Conservation (phyloP, 1,140 invertebrate genomes). For the Drosophila tani region DNA sequence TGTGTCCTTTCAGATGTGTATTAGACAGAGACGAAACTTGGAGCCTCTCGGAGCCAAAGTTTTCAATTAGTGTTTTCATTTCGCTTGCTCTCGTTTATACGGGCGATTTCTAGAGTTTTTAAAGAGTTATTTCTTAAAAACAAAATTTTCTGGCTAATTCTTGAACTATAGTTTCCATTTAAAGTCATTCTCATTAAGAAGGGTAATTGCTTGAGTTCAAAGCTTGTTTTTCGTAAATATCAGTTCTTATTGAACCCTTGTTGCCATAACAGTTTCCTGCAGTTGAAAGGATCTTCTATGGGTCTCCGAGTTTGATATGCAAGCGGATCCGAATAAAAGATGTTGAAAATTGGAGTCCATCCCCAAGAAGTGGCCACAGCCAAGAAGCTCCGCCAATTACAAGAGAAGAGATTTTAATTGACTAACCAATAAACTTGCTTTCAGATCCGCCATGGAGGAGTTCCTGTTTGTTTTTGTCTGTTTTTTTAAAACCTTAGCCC, state of each 20-base stretch:
- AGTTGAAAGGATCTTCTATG: not conserved
- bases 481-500: not conserved
- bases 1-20: conserved; percentile 61
- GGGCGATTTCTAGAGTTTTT: conserved; percentile 30
- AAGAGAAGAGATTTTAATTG: conserved; percentile 24
- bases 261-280: not conserved
- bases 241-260: not conserved
- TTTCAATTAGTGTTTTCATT: conserved; percentile 33
- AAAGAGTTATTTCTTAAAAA: not conserved
- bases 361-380: conserved; percentile 25
- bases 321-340: conserved; percentile 17
- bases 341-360: not conserved
- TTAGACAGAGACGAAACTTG: conserved; percentile 42
- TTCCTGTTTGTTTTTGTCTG: conserved; percentile 18
- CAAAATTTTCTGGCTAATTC: not conserved
- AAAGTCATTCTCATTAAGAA: not conserved
- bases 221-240: not conserved
- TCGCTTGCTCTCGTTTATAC: not conserved
- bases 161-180: conserved; percentile 6
- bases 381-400: conserved; percentile 36
- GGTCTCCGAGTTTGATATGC: conserved; percentile 21
- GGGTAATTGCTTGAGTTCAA: conserved; percentile 8
- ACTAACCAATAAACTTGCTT: conserved; percentile 24
- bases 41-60: conserved; percentile 47
- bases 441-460: conserved; percentile 27